Evolutionary conservation across 2,888 invertebrate genomes (phyloP).

Genomic region (Argyresthia albistria): DNA sequence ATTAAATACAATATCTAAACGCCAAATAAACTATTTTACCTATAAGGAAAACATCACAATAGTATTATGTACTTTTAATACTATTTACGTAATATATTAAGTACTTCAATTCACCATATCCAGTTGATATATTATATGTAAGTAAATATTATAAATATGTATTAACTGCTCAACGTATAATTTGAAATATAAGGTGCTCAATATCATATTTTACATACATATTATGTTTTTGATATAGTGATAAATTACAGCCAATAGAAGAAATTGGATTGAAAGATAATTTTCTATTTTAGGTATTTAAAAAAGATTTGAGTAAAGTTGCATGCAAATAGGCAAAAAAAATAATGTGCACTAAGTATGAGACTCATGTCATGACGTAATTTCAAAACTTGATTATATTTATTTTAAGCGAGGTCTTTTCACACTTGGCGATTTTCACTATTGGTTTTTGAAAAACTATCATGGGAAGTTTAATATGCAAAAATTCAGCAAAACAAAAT

Average conservation of each 20-base stretch:
- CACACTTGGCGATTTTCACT: neutral
- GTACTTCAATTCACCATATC: too few relatives aligned
- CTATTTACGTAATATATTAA: too few relatives aligned
- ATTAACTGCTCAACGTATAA: too few relatives aligned
- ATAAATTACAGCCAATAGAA: constrained; percentile 53
- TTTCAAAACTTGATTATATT: constrained; percentile 28
- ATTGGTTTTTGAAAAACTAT: constrained; percentile 30
- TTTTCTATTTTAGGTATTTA: constrained; percentile 43
- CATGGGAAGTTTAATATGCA: constrained; percentile 39
- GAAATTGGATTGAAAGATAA: constrained; percentile 26
- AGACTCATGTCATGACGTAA: constrained; percentile 43
- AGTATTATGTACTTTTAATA: too few relatives aligned
- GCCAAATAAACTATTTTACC: neutral
- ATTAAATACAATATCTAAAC: neutral
- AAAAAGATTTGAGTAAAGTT: constrained; percentile 52
- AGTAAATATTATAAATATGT: too few relatives aligned
- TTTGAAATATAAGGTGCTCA: too few relatives aligned
- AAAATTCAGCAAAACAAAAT: constrained; percentile 3
- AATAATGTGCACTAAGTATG: constrained; percentile 46
- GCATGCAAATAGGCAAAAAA: constrained; percentile 40
- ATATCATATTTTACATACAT: too few relatives aligned
- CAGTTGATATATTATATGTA: too few relatives aligned
- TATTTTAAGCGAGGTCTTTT: constrained; percentile 12
- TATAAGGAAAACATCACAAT: neutral
- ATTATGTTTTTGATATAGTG: neutral